Base-by-base conservation (phyloP, 92 coral and sea anemone genomes). In the Siderastrea siderea region DNA sequence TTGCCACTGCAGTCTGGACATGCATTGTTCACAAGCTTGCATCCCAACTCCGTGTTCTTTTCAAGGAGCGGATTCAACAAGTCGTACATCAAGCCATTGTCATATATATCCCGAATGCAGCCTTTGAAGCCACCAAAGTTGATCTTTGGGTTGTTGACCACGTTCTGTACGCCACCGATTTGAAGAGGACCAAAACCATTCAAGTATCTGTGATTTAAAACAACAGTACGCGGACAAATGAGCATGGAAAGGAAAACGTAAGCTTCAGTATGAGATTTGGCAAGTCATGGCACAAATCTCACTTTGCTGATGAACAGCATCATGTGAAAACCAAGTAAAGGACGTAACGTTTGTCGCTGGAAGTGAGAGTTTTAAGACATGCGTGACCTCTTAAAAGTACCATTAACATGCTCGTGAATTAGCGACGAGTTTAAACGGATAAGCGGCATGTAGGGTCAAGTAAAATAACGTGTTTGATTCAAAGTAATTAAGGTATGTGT, bases 171-270 rank as follows among this genome's bases (percentile, higher is more conserved):
- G 9, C 99, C 98, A 50, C 99, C 99, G 69, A 98, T 91, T 83
- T 98, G 99, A 71, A 98, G 98, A 43, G 99, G 99, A 44, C 98
- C 99, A 81, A 98, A 96, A 5, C 99, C 99, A 71, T 98, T 91
- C 69, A 98, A 86, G 75, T 92, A 98, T 16, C 99, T 98, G 85
- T n/a, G 70, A 68, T 54, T 43, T 8, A 26, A 47, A 83, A 49
- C 19, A 65, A 73, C n/a, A 26, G 19, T 16, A 26, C 43, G 3
- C 10, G 49, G 4, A 13, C n/a, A 48, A 38, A 60, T 48, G 26
- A 52, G 58, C 16, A 47, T 6, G 49, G 19, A 44, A 5, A 45
- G n/a, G 44, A 14, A 63, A 63, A 15, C 68, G 8, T 63, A 19
- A 16, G 61, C 61, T 57, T 26, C 61, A 7, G 9, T 7, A 57